Base-by-base conservation (phyloP, 2,888 invertebrate species). In the Calephelis perditalis region DNA sequence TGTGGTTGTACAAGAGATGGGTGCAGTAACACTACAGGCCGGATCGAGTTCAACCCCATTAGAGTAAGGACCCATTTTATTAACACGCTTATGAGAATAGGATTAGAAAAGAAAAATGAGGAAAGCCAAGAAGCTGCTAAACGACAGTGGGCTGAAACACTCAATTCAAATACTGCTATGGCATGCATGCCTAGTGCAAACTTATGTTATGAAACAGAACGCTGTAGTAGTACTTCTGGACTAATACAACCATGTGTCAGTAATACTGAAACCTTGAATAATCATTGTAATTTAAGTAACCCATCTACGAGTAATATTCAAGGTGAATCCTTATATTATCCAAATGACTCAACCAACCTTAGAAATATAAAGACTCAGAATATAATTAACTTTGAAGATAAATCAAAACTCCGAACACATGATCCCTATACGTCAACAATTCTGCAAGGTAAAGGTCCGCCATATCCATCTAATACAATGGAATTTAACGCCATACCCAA, bases 21-120 rank as follows among this genome's bases (percentile, higher is more conserved):
- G 57, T 99, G 99, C 84, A 95, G 94, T 64, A 99, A 99, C 81
- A 94, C 95, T 0, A 93, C 95, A 56, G 99, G 99, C 5, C 93
- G 99, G 66, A 96, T 99, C 67, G 99, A 99, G 83, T 99, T 99
- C 80, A 98, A 98, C 82, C 98, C 98, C 0, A 94, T 97, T 46
- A 93, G 99, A 67, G 99, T 99, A 7, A 93, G 98, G 67, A 98
- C 98, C 12, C 99, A 99, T 86, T 99, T 98, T 78, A 97, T 99
- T 73, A 98, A 98, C 77, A 99, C 99, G 0, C 92, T 99, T 59
- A 98, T 98, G 98, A 93, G 98, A 65, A 82, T 98, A 68, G 96
- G 97, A 68, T 86, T 97, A 72, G 97, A 97, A 82, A 97, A 95
- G 86, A 96, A 96, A 81, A 94, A 95, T 70, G 94, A 95, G 73